These are phyloP conservation scores for Julus scandinavius DNA, from an alignment of 2,888 invertebrate genomes.

Conservation along the genomic window DNA sequence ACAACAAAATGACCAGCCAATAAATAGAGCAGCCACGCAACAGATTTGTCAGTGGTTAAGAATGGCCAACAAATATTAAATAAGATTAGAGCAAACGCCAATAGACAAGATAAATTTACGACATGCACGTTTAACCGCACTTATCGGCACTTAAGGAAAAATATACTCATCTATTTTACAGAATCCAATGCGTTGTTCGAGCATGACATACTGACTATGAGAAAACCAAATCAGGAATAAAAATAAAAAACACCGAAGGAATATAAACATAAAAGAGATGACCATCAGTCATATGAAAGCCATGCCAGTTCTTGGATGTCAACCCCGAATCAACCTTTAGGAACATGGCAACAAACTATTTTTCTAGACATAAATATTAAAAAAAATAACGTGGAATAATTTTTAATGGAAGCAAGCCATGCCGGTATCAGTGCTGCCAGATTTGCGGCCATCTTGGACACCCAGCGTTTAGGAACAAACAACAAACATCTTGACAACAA, in stretches of 20 bases:
- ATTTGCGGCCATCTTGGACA: no score
- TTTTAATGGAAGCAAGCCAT: no score
- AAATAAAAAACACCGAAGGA: neutral
- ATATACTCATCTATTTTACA: neutral
- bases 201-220: neutral
- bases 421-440: no score
- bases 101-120: conserved; percentile 42
- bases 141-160: neutral
- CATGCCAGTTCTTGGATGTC: neutral
- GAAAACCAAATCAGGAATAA: neutral
- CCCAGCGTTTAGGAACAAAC: no score
- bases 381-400: no score
- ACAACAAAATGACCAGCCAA: conserved; percentile 30
- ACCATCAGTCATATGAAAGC: neutral
- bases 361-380: no score
- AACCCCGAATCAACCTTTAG: neutral
- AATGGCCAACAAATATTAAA: conserved; percentile 40
- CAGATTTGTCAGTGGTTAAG: conserved; percentile 46
- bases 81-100: conserved; percentile 36
- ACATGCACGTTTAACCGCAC: conserved; percentile 23
- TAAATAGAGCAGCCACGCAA: conserved; percentile 25
- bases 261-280: neutral
- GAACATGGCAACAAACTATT: no score
- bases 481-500: no score
- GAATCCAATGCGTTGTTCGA: neutral